Evolutionary conservation across 2,888 invertebrate genomes (phyloP), one percentile per base, ranked within the genome.

Genomic region (Erpobdella octoculata): DNA sequence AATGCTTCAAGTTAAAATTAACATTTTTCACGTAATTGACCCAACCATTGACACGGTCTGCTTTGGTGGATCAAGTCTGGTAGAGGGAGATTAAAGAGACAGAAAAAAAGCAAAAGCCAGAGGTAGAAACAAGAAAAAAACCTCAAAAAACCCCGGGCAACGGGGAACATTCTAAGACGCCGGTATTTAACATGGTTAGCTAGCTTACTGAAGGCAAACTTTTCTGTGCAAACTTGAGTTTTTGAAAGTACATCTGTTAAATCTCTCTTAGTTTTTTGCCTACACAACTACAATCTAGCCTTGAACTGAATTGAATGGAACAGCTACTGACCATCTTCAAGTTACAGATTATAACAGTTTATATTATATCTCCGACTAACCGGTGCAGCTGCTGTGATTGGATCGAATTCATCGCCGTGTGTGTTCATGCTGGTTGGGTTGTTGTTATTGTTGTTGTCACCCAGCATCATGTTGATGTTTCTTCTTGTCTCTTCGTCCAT

Each of bases 51-150:
- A 71, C 12, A 73, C 73, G 0, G 76, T 75, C 33, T 73, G 67
- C 21, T 72, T 67, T 2, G 83, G 82, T 6, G 84, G 84, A 72
- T 83, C 83, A 71, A 84, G 83, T 37, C 84, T 77, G 28, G 94
- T 95, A 59, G 91, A 89, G 0, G 95, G 94, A 85, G 94, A 95
- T 94, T 95, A 95, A 86, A 96, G 95, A n/a, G n/a, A n/a, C n/a
- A n/a, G n/a, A n/a, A n/a, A n/a, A n/a, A n/a, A n/a, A n/a, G n/a
- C n/a, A n/a, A n/a, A n/a, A 21, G 95, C 95, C 0, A 96, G 96
- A 28, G 96, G 97, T 77, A 97, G 86, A 70, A 97, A 95, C 12
- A 81, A 82, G 21, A 82, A 79, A 76, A 84, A 84, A 83, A 96
- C 95, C 64, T 97, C 86, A 82, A 96, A 96, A 58, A n/a, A 33